phyloP scores from a whole-genome alignment of 2,797 vertebrate genomes.

The Poliocrania exsul region DNA sequence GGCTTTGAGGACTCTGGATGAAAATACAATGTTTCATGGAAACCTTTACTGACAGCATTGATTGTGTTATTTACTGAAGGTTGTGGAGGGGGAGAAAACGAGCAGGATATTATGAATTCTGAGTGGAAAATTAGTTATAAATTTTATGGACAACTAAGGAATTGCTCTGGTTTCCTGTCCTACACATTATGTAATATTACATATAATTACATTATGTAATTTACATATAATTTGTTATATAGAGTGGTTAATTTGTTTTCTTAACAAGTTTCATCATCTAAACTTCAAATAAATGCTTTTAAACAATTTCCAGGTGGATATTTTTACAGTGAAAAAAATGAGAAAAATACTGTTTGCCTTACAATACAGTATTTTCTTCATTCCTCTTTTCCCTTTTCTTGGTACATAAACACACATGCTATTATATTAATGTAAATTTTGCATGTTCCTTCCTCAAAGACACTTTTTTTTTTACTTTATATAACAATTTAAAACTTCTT shows the following conservation, averaged over 20 bases:
- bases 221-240: not conserved
- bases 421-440: not conserved
- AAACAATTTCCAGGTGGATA: not conserved
- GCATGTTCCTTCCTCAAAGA: not conserved
- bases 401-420: not conserved
- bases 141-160: not conserved
- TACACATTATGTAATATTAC: not conserved
- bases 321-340: not conserved
- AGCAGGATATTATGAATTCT: not conserved
- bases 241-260: not conserved
- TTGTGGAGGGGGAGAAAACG: not conserved
- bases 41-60: not conserved
- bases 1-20: not conserved
- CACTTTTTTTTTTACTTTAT: not conserved
- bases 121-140: not conserved
- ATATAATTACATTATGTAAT: no score
- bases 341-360: not conserved
- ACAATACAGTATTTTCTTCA: not conserved
- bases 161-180: not conserved
- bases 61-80: not conserved
- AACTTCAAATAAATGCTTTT: not conserved
- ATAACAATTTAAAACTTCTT: not conserved
- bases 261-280: not conserved
- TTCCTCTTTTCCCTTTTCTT: not conserved
- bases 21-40: not conserved